Base-by-base conservation (phyloP, 92 coral and sea anemone genomes). In the Phenganax stokvisi region DNA sequence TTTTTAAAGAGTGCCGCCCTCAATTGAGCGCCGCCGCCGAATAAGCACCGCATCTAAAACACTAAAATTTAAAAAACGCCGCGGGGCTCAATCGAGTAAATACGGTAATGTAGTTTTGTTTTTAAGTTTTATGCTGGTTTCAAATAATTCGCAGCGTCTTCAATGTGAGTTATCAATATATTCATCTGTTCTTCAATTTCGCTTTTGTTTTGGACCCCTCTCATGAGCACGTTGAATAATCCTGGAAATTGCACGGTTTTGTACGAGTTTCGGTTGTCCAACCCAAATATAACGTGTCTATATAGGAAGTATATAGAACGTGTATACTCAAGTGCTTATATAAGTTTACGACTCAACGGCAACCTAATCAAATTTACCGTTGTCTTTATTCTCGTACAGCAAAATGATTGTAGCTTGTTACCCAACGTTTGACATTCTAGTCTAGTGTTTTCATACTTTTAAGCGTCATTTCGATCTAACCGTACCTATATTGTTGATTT, bases 261-360 rank as follows among this genome's bases (percentile, higher is more conserved):
- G 54, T 75, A 75, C 12, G 80, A 75, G 62, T 75, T 75, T 51
- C 27, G 60, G 12, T 29, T 37, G 54, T 56, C 31, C 62, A 75
- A 3, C n/a, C 80, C 80, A 75, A 75, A 75, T 28, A 75, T 56
- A 56, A 75, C 80, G 62, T 75, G 80, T 20, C 80, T 75, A 56
- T 75, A 56, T 37, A 5, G 47, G 47, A 37, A 37, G 25, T 20
- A 73, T 52, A 51, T 27, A 31, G 20, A 72, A 51, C 7, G 52
- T 27, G 27, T 11, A 11, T 6, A 17, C 16, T 1, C 60, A 56
- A 56, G 16, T 56, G 3, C 60, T 7, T 2, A 55, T 7, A 55
- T 55, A 56, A 15, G 47, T 2, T 37, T 37, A 37, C 47, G 47
- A 37, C 47, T 37, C 47, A 37, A 37, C 47, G 5, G 47, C 47